Evolutionary conservation across 2,113 vertebrate species (phyloP), one percentile per base, ranked within the genome.

Genomic region (Gallinago undulata): DNA sequence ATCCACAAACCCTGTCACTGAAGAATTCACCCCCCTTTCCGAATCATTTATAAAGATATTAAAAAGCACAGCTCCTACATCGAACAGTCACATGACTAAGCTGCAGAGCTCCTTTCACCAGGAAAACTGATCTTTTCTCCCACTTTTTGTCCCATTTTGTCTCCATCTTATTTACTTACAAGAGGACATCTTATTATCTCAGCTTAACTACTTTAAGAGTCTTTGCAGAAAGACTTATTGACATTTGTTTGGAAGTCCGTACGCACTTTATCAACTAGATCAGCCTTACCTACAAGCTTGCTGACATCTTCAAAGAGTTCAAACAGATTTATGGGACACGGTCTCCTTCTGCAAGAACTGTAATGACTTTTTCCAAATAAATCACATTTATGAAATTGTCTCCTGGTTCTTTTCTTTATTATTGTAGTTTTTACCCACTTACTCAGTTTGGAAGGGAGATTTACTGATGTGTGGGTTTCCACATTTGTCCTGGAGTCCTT

Each of bases 341-440:
- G 91, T 72, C 94, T 96, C 95, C 93, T 95, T 75, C 95, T 87
- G 81, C 89, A 92, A 93, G 93, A 92, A 82, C 91, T 4, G 89
- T 89, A 96, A 96, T 96, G 94, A 94, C 96, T 97, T 97, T 82
- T 96, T 78, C 89, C 77, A 91, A 75, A 97, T 97, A 96, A 97
- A 96, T 97, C 95, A 96, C 91, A 64, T 95, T 95, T 96, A 96
- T 96, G 89, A 97, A 95, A 96, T 94, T 91, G 89, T 91, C 95
- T 96, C 63, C 89, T 33, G 30, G 43, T 89, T 82, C 77, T 94
- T 69, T 82, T 84, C 94, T 89, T 92, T 95, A 97, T 96, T 97
- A 91, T 91, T 94, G 89, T 87, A 87, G 84, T 60, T 96, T 95
- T 95, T 94, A 74, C 91, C 62, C 73, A 84, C 48, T 96, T 95